phyloP scores from a whole-genome alignment of 2,888 invertebrate species.

The Tortrix viridana region DNA sequence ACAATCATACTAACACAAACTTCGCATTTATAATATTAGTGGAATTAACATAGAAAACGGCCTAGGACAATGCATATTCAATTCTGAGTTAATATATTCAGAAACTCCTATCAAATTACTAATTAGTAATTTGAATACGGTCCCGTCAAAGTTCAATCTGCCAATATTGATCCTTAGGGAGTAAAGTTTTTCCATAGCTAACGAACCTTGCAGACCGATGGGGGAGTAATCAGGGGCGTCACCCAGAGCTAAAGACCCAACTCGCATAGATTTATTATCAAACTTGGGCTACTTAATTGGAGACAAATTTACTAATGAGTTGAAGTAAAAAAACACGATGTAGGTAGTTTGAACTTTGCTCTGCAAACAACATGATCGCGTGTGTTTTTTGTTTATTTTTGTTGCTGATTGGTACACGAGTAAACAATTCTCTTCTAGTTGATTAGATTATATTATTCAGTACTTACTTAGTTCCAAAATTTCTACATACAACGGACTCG shows the following conservation, averaged over 20 bases:
- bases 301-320: constrained; percentile 34
- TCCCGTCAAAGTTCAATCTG: constrained; percentile 65
- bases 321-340: constrained; percentile 4
- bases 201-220: constrained; percentile 63
- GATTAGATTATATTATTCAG: too few species aligned
- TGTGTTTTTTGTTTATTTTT: too few species aligned
- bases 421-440: too few species aligned
- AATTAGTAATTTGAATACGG: constrained; percentile 60
- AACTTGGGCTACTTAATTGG: constrained; percentile 30
- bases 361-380: background rate
- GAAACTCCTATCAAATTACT: constrained; percentile 55
- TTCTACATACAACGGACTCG: too few species aligned
- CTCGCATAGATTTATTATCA: constrained; percentile 41
- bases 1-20: too few species aligned
- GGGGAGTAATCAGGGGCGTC: constrained; percentile 58
- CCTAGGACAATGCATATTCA: constrained; percentile 28
- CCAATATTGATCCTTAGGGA: constrained; percentile 68
- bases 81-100: constrained; percentile 45
- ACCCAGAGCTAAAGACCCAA: constrained; percentile 41
- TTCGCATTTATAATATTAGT: too few species aligned
- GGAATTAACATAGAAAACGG: too few species aligned
- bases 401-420: too few species aligned
- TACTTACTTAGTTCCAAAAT: too few species aligned
- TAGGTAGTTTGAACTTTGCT: background rate
- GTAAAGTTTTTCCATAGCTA: constrained; percentile 71